Evolutionary conservation across 2,113 vertebrate genomes (phyloP), one percentile per base, ranked within the genome.

Genomic region (Oceanites oceanicus): DNA sequence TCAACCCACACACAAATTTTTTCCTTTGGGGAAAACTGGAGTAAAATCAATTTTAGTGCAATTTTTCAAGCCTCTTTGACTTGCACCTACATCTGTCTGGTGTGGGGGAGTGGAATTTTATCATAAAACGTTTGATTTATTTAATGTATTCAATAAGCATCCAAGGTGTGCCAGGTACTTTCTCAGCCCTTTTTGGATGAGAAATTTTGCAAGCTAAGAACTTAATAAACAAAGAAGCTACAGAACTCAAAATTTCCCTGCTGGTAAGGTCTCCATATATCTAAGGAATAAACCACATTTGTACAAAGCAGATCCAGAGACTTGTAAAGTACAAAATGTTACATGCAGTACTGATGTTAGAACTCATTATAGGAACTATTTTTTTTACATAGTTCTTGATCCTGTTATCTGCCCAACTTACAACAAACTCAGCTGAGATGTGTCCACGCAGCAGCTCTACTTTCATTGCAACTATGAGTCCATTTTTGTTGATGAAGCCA

Each of bases 121-220:
- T 96, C 91, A 92, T 94, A 92, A 95, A 96, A 86, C 7, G 11
- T 97, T 96, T 96, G 95, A 96, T 97, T 97, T 97, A 96, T 97
- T 94, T 96, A 97, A 96, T 95, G 79, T 96, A 96, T 95, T 96
- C 97, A 97, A 53, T 96, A 97, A 95, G 91, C 77, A 82, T 92
- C 95, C 67, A 91, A 91, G 94, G 94, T 97, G 96, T 97, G 95
- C 94, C 94, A 96, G 95, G 95, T 96, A 97, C 94, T 97, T 97
- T 97, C 94, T 95, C 84, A 96, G 86, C 71, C 58, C 61, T 95
- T 95, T 89, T 95, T 95, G 95, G 96, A 96, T 96, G 92, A 96
- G 89, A 97, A 96, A 77, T 83, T 91, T 96, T 96, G 94, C 94
- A 97, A 92, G 84, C 94, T 96, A 96, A 95, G 91, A 90, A 62